Conservation (phyloP, 92 coral and sea anemone genomes). For the Porites divaricata region DNA sequence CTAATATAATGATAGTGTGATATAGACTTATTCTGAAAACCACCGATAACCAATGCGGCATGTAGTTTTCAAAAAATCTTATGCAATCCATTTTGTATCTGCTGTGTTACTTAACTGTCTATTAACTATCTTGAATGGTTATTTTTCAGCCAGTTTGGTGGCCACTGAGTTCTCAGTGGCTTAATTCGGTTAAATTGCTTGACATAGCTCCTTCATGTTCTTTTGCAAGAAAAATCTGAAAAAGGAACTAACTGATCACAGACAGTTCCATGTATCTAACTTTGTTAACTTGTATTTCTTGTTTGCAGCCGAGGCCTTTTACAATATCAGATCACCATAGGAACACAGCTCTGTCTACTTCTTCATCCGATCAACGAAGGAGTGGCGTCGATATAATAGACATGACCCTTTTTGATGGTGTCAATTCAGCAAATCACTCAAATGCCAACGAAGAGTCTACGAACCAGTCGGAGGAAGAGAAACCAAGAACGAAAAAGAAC, state of each 20-base stretch:
- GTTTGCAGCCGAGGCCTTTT: slow-evolving; percentile 21
- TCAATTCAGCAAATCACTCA: neutral
- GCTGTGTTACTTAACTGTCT: too few species aligned
- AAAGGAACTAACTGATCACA: neutral
- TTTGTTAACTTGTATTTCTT: neutral
- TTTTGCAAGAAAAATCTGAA: too few species aligned
- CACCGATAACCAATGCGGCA: too few species aligned
- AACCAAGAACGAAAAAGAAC: slow-evolving; percentile 41
- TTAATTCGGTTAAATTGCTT: too few species aligned
- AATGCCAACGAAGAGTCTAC: slow-evolving; percentile 30
- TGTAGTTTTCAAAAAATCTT: too few species aligned
- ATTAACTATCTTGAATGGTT: too few species aligned
- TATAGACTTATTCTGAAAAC: too few species aligned
- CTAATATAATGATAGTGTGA: too few species aligned
- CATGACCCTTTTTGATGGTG: slow-evolving; percentile 61
- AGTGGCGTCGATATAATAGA: slow-evolving; percentile 33
- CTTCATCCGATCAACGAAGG: slow-evolving; percentile 6
- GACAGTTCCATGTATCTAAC: neutral
- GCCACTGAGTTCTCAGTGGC: too few species aligned
- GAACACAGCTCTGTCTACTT: neutral
- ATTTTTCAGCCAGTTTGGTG: too few species aligned
- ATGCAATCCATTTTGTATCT: too few species aligned
- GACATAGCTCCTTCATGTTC: too few species aligned
- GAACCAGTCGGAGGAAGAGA: slow-evolving; percentile 24
- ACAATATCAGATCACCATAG: neutral